Conservation (phyloP, 2,113 vertebrate genomes). For the Helogale parvula region DNA sequence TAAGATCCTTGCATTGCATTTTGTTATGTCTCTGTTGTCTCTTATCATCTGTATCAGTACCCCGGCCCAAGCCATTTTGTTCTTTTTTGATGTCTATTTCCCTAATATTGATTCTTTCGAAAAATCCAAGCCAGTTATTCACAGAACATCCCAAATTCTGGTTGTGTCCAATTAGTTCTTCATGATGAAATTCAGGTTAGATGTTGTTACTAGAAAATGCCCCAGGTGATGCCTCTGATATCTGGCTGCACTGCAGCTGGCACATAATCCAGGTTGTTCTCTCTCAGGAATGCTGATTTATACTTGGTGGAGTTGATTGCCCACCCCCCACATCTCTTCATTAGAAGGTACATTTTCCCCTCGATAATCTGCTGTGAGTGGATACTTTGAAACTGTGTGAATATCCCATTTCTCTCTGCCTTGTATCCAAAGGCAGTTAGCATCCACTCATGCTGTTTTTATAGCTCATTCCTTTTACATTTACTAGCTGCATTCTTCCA, state of each 20-base stretch:
- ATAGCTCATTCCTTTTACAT: background rate
- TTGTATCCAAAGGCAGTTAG: background rate
- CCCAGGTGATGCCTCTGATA: background rate
- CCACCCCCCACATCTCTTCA: background rate
- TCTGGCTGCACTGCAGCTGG: background rate
- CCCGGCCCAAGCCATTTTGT: background rate
- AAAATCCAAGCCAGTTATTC: background rate
- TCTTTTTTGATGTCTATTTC: background rate
- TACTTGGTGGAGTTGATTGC: too few relatives aligned
- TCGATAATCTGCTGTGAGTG: background rate
- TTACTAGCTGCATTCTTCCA: background rate
- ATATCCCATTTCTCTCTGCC: background rate
- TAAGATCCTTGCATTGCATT: background rate
- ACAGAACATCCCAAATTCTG: background rate
- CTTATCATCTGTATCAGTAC: background rate
- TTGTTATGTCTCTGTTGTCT: background rate
- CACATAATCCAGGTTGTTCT: too few relatives aligned
- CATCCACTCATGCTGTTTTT: background rate
- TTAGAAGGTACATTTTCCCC: background rate
- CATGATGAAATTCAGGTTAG: background rate
- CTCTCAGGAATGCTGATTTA: background rate
- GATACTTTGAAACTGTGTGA: background rate
- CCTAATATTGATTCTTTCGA: background rate
- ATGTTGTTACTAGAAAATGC: background rate
- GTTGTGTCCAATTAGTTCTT: background rate